These are phyloP conservation scores for Sorex maritimensis DNA, from an alignment of 2,797 vertebrate species.

Conservation along the genomic window DNA sequence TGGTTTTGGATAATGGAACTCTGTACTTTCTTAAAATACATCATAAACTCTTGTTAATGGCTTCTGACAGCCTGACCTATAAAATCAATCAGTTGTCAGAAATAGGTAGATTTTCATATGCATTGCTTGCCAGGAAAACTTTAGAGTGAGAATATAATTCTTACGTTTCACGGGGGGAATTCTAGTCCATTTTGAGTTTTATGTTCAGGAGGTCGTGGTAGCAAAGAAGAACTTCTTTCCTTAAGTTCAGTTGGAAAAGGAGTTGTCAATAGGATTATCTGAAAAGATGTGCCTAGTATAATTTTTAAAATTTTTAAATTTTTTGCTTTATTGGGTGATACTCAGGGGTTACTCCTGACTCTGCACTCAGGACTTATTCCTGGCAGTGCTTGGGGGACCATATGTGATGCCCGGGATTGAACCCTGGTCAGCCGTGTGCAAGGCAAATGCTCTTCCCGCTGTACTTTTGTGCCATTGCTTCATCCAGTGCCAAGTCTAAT, in stretches of 20 bases:
- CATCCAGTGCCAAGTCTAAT: neutral
- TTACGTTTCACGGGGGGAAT: slow-evolving; percentile 22
- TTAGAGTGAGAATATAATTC: slow-evolving; percentile 59
- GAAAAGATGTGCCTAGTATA: slow-evolving; percentile 33
- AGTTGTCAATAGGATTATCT: slow-evolving; percentile 45
- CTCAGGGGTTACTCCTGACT: too few relatives aligned
- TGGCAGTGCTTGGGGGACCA: too few relatives aligned
- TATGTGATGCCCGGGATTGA: too few relatives aligned
- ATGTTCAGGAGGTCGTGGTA: slow-evolving; percentile 6
- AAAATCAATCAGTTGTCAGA: slow-evolving; percentile 48
- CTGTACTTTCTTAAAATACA: slow-evolving; percentile 45
- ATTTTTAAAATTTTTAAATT: neutral
- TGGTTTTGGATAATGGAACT: slow-evolving; percentile 39
- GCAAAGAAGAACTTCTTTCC: slow-evolving; percentile 25
- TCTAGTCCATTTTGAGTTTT: slow-evolving; percentile 35
- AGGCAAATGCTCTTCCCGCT: too few relatives aligned
- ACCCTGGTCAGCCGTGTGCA: too few relatives aligned
- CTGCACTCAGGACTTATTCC: too few relatives aligned
- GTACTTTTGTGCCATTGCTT: too few relatives aligned
- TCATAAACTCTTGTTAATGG: slow-evolving; percentile 26
- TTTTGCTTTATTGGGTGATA: too few relatives aligned
- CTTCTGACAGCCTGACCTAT: neutral
- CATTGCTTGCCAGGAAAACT: slow-evolving; percentile 51
- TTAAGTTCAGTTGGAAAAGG: slow-evolving; percentile 28
- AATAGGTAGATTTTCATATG: slow-evolving; percentile 37